These are phyloP conservation scores for Chelon auratus DNA, from an alignment of 2,797 vertebrate species.

Conservation along the genomic window DNA sequence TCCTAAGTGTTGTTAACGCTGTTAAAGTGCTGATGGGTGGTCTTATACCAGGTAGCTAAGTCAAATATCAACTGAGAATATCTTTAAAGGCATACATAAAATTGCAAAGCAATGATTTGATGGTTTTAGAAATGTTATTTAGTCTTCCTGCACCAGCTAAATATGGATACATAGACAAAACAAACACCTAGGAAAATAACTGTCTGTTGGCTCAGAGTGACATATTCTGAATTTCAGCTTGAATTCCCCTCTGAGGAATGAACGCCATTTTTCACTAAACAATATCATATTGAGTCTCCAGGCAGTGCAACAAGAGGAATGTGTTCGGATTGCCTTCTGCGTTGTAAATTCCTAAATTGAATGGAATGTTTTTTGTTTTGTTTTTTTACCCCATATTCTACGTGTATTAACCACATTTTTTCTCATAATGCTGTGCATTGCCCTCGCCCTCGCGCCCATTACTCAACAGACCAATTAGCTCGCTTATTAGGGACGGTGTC, in stretches of 20 bases:
- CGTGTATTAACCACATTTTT: conserved; percentile 69
- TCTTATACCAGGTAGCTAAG: conserved; percentile 66
- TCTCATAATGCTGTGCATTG: conserved; percentile 67
- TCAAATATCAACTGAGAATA: conserved; percentile 69
- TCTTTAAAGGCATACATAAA: conserved; percentile 56
- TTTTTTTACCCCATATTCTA: conserved; percentile 45
- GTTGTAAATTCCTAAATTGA: conserved; percentile 67
- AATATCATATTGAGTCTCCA: conserved; percentile 70
- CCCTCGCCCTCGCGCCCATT: conserved; percentile 52
- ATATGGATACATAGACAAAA: conserved; percentile 68
- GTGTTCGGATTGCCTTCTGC: conserved; percentile 46
- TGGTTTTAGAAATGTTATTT: conserved; percentile 53
- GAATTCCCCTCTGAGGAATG: conserved; percentile 64
- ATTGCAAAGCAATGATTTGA: conserved; percentile 41
- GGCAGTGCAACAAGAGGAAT: conserved; percentile 61
- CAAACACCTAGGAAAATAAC: conserved; percentile 43
- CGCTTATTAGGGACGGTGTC: conserved; percentile 74
- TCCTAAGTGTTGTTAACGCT: conserved; percentile 66
- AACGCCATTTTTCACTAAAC: conserved; percentile 69
- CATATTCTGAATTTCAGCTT: conserved; percentile 68
- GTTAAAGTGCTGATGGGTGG: conserved; percentile 63
- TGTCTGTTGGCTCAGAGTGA: conserved; percentile 23
- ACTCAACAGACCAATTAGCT: conserved; percentile 71
- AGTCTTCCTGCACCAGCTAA: conserved; percentile 50
- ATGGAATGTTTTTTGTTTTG: conserved; percentile 58